Conservation (phyloP, 2,888 invertebrate genomes). For the Entomobrya multifasciata region DNA sequence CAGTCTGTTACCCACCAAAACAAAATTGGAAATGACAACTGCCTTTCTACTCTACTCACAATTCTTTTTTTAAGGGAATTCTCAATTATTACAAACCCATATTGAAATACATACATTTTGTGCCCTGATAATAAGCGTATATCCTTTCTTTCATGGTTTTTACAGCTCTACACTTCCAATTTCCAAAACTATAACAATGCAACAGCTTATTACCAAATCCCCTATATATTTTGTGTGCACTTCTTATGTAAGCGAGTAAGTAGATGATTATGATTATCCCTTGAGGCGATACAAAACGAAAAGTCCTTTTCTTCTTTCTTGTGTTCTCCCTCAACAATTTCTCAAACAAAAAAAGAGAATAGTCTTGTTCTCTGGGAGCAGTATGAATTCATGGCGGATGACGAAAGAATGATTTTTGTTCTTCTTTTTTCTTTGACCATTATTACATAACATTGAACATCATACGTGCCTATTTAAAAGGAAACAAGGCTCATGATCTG, state of each 20-base stretch:
- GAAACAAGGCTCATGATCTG: slow-evolving; percentile 11
- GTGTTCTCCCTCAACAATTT: not conserved
- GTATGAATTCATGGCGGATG: slow-evolving; percentile 20
- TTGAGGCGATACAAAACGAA: slow-evolving; percentile 17
- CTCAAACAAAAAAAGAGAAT: too few species aligned
- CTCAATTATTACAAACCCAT: slow-evolving; percentile 8
- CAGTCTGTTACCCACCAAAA: slow-evolving; percentile 17
- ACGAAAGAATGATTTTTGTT: slow-evolving; percentile 13
- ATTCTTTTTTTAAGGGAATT: not conserved
- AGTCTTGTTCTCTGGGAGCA: slow-evolving; percentile 5
- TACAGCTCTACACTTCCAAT: not conserved
- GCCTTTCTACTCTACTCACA: not conserved
- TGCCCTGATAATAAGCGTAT: slow-evolving; percentile 34
- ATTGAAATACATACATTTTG: not conserved
- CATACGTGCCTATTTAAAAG: slow-evolving; percentile 24
- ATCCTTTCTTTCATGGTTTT: slow-evolving; percentile 38
- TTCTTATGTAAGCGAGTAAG: too few species aligned
- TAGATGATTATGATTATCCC: slow-evolving; percentile 38
- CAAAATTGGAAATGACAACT: slow-evolving; percentile 56
- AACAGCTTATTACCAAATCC: slow-evolving; percentile 20
- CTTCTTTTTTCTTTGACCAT: not conserved
- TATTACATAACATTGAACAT: slow-evolving; percentile 1
- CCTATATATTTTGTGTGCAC: slow-evolving; percentile 17
- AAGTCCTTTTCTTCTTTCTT: slow-evolving; percentile 24
- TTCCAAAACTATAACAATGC: too few species aligned